These are phyloP conservation scores for Rhipidura dahli DNA, from an alignment of 2,113 vertebrate genomes.

Conservation along the genomic window DNA sequence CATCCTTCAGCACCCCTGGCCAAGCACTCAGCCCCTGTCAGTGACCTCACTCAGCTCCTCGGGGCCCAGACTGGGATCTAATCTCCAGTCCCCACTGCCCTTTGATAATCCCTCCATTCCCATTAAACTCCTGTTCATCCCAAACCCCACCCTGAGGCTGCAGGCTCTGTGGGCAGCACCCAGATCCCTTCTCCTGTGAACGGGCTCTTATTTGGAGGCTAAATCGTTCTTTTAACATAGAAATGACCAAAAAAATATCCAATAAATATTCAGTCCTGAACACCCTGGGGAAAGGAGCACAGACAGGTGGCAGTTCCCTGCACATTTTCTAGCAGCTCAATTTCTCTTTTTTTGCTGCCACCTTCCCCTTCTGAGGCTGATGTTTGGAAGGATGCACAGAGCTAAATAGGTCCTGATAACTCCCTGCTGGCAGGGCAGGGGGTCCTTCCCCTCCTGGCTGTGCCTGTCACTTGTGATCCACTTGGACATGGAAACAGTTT, in stretches of 20 bases:
- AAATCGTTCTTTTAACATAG: background rate
- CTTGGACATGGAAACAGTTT: background rate
- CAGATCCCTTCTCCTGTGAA: background rate
- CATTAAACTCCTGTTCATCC: background rate
- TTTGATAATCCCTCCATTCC: background rate
- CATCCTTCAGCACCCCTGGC: background rate
- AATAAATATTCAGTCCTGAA: accelerated
- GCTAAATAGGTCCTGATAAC: background rate
- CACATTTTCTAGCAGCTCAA: background rate
- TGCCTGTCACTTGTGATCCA: background rate
- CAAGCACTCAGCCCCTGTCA: too few species aligned
- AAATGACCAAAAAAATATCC: background rate
- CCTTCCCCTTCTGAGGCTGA: too few species aligned
- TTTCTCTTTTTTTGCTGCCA: background rate
- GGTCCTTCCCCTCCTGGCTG: background rate
- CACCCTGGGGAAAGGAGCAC: background rate
- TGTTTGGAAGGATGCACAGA: background rate
- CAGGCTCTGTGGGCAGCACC: background rate
- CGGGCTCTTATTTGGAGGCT: background rate
- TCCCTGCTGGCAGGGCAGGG: background rate
- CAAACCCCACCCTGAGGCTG: background rate
- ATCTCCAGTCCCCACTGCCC: background rate
- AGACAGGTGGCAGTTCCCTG: background rate
- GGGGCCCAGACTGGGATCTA: too few species aligned
- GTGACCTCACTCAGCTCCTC: background rate